These are phyloP conservation scores for Serinus canaria DNA, from an alignment of 2,113 vertebrate species.

Conservation along the genomic window DNA sequence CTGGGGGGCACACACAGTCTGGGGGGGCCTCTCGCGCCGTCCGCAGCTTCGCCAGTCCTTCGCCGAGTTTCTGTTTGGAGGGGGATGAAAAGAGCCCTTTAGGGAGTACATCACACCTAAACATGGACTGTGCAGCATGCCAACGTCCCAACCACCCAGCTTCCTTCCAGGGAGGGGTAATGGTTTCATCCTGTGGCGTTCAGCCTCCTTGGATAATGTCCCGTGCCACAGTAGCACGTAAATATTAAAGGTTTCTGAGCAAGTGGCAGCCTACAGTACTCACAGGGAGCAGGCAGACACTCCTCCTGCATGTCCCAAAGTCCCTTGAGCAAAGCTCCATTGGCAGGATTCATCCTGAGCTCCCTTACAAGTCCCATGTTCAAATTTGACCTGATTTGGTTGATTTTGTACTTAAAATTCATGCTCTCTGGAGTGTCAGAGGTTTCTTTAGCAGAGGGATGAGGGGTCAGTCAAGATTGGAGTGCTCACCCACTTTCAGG, in stretches of 20 bases:
- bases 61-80: constrained; percentile 78
- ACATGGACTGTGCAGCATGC: accelerated
- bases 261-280: no score
- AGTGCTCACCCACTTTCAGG: background rate
- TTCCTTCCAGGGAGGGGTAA: background rate
- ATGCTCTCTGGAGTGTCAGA: background rate
- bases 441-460: background rate
- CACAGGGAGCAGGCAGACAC: accelerated
- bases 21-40: constrained; percentile 78
- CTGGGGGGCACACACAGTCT: constrained; percentile 89
- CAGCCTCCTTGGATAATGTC: background rate
- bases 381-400: background rate
- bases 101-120: background rate
- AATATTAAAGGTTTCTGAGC: background rate
- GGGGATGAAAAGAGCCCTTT: background rate
- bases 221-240: accelerated
- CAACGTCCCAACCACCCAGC: background rate
- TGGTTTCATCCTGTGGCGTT: background rate
- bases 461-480: accelerated
- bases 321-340: background rate
- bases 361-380: background rate
- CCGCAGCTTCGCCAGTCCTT: constrained; percentile 80
- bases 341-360: background rate
- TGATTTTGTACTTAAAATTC: background rate
- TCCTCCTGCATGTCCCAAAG: background rate